These are phyloP conservation scores for Volucella inanis DNA, from an alignment of 2,888 invertebrate species.

Conservation along the genomic window DNA sequence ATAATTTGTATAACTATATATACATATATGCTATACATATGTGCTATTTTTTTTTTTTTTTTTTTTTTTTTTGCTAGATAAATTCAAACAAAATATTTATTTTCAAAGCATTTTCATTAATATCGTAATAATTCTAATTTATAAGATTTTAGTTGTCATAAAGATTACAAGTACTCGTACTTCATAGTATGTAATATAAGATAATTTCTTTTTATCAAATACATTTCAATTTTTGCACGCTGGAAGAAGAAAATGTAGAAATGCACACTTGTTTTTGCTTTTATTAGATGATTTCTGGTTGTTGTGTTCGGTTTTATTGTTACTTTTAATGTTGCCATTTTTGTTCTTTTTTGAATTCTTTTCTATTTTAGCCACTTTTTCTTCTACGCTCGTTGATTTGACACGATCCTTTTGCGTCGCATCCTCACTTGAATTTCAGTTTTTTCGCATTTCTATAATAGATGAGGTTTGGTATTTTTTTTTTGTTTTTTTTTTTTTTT, in stretches of 20 bases:
- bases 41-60: not conserved
- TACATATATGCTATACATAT: conserved; percentile 10
- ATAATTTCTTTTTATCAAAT: conserved; percentile 5
- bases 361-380: conserved; percentile 62
- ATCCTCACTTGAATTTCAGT: conserved; percentile 71
- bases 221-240: conserved; percentile 66
- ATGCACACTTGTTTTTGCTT: conserved; percentile 69
- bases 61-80: not conserved
- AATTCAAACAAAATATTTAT: no score
- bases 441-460: conserved; percentile 58
- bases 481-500: not conserved
- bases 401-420: conserved; percentile 73
- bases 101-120: no score
- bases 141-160: not conserved
- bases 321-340: conserved; percentile 35
- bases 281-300: conserved; percentile 60
- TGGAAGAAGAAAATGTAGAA: conserved; percentile 71
- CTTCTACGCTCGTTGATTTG: conserved; percentile 65
- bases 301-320: conserved; percentile 38
- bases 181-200: not conserved
- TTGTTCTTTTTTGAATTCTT: conserved; percentile 59
- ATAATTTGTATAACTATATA: no score
- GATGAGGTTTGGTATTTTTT: not conserved
- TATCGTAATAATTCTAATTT: no score
- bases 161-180: not conserved